Conservation (phyloP, 2,113 vertebrate species). For the Oceanites oceanicus region DNA sequence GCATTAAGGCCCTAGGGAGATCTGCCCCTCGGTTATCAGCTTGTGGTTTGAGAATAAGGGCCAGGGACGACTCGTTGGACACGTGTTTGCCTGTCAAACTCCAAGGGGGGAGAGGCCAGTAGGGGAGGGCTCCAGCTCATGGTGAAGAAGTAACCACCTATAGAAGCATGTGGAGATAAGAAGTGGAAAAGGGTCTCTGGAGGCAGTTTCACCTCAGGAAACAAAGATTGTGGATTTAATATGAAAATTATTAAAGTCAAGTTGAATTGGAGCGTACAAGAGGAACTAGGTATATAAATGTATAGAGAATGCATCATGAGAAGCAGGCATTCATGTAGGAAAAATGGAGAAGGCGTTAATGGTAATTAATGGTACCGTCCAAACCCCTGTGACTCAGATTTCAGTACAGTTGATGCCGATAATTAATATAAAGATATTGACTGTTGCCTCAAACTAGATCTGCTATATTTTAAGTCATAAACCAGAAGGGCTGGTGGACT, state of each 20-base stretch:
- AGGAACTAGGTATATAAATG: background rate
- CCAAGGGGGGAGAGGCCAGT: background rate
- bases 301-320: background rate
- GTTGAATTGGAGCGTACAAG: background rate
- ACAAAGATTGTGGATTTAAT: background rate
- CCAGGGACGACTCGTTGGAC: background rate
- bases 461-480: background rate
- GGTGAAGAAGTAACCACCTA: background rate
- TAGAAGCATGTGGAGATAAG: background rate
- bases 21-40: background rate
- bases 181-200: background rate
- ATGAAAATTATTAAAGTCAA: background rate
- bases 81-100: background rate
- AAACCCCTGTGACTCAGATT: background rate
- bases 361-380: background rate
- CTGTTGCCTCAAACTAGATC: background rate
- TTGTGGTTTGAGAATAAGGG: background rate
- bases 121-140: background rate
- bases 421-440: conserved; percentile 6
- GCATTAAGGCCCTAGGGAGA: background rate
- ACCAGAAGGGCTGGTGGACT: background rate
- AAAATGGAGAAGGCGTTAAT: background rate
- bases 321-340: background rate
- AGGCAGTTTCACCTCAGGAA: background rate
- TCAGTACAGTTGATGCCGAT: background rate